Base-by-base conservation (phyloP, 2,797 vertebrate species). In the Pseudochirops corinnae region DNA sequence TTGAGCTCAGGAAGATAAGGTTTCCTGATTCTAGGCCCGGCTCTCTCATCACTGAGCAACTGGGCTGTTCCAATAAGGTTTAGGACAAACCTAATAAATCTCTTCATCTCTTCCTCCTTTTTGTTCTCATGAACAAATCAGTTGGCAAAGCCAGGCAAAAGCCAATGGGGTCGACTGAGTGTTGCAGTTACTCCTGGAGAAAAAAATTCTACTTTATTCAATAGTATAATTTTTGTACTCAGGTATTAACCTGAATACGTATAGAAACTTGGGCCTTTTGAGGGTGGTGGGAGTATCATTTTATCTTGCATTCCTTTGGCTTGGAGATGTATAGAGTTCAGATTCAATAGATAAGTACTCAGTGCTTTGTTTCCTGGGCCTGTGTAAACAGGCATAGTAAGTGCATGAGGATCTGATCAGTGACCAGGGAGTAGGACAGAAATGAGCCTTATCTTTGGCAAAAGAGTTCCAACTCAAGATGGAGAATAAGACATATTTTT, bases 281-380 rank as follows among this genome's bases (percentile, higher is more conserved):
- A 93, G 10, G 21, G 0, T 92, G 57, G 56, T 90, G 94, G 46
- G 91, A 0, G 0, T 74, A 3, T 67, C 90, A 39, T 46, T 95
- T 93, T 67, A 28, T 55, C 87, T 92, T 95, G 3, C 39, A 93
- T 53, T 91, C n/a, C 93, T 93, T 92, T 56, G 92, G 56, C 74
- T 87, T 56, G 7, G 91, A 58, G 87, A 57, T 53, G 18, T 67
- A 55, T n/a, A 46, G 18, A 3, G 92, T 74, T 50, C 16, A 31
- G 5, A 90, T 39, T 74, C 39, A 52, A 4, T 92, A 93, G 39
- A 52, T 94, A 31, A 90, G 50, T 57, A 1, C 6, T 33, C 92
- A 0, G 91, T 74, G 28, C 16, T 46, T 5, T 21, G n/a, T 50
- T 39, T 6, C 91, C 24, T 92, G 2, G 0, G 53, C 92, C 11